phyloP scores from a whole-genome alignment of 2,797 vertebrate species.

The Tenualosa thibaudeaui region DNA sequence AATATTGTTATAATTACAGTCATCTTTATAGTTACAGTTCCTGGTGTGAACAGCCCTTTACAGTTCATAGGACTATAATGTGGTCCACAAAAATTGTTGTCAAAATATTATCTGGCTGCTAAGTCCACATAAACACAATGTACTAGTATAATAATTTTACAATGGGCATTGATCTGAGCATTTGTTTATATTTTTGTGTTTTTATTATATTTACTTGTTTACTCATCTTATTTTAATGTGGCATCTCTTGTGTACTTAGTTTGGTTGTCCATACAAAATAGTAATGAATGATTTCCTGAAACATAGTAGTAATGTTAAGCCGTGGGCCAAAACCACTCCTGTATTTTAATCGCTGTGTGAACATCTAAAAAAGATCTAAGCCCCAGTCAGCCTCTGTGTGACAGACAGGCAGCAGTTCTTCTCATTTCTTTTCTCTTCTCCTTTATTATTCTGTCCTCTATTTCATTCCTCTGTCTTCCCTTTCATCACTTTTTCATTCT shows the following conservation, averaged over 20 bases:
- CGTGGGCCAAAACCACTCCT: background rate
- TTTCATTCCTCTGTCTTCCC: background rate
- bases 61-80: too few species aligned
- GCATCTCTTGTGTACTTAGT: background rate
- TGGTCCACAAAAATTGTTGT: too few species aligned
- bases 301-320: background rate
- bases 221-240: background rate
- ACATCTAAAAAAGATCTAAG: background rate
- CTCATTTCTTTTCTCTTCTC: background rate
- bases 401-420: background rate
- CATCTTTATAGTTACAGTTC: too few species aligned
- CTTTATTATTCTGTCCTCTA: background rate
- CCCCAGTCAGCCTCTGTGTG: background rate
- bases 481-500: background rate
- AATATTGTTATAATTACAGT: too few species aligned
- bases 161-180: background rate
- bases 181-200: background rate
- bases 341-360: background rate
- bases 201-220: background rate
- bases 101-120: too few species aligned
- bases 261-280: background rate
- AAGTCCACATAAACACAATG: background rate
- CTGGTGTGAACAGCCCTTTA: too few species aligned
- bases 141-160: background rate
- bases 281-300: background rate